Conservation (phyloP, 2,113 vertebrate genomes). For the Arothron firmamentum region DNA sequence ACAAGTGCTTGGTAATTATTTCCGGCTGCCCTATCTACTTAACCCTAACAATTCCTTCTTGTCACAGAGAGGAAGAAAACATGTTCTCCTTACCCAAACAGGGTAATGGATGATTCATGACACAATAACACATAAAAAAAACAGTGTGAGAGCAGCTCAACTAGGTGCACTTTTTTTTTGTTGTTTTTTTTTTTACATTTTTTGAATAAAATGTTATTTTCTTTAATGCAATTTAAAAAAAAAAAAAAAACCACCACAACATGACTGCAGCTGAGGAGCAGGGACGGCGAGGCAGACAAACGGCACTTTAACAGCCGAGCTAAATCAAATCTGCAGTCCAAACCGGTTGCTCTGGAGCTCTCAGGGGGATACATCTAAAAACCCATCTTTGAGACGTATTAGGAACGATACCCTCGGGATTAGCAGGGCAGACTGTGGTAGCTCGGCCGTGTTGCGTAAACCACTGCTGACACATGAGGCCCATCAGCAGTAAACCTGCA, state of each 20-base stretch:
- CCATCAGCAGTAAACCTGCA: constrained; percentile 43
- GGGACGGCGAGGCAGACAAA: neutral
- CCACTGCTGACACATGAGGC: constrained; percentile 54
- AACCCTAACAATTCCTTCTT: constrained; percentile 85
- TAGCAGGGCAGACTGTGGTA: constrained; percentile 44
- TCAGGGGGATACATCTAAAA: constrained; percentile 7
- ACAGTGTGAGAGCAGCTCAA: constrained; percentile 37
- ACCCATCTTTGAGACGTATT: constrained; percentile 36
- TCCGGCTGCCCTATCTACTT: constrained; percentile 87
- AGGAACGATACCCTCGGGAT: constrained; percentile 43
- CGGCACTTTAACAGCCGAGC: constrained; percentile 9
- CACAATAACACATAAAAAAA: constrained; percentile 52
- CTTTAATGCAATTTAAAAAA: neutral
- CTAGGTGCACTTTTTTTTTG: neutral
- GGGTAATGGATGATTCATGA: constrained; percentile 50
- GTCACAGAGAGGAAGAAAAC: constrained; percentile 75
- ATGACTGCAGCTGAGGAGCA: neutral
- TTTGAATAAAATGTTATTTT: constrained; percentile 1
- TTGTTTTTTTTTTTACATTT: neutral
- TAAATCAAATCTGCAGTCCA: constrained; percentile 31
- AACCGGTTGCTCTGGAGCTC: constrained; percentile 16
- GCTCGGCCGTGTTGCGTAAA: constrained; percentile 53
- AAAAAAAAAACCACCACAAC: neutral
- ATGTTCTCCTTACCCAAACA: constrained; percentile 65
- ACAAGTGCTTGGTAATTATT: constrained; percentile 84